These are phyloP conservation scores for Peribatodes rhomboidaria DNA, from an alignment of 2,888 invertebrate genomes.

Conservation along the genomic window DNA sequence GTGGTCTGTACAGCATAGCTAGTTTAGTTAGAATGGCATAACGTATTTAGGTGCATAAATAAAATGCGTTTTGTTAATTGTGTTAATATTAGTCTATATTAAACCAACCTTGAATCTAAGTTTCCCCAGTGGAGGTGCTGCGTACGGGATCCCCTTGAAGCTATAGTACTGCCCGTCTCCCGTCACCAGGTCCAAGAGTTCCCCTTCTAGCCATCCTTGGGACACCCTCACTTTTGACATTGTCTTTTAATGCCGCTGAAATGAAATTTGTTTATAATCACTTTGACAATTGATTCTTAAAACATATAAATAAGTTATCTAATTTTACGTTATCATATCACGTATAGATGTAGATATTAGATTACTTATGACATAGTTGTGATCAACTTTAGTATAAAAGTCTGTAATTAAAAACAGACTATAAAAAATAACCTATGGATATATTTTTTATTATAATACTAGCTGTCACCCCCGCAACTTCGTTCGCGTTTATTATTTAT, in stretches of 20 bases:
- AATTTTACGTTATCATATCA: not conserved
- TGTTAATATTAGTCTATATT: not conserved
- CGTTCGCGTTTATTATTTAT: no score
- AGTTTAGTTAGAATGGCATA: no score
- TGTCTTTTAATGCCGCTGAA: not conserved
- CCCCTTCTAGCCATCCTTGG: slow-evolving; percentile 40
- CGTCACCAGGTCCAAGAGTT: slow-evolving; percentile 21
- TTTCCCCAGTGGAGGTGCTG: slow-evolving; percentile 77
- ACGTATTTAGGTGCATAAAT: no score
- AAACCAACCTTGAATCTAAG: slow-evolving; percentile 71
- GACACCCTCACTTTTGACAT: slow-evolving; percentile 36
- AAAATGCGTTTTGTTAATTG: not conserved
- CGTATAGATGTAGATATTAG: not conserved
- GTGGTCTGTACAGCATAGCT: not conserved
- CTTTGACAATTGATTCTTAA: not conserved
- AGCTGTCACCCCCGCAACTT: no score
- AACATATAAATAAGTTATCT: not conserved
- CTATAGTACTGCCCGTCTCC: slow-evolving; percentile 53
- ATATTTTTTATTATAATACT: no score
- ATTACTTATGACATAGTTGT: not conserved
- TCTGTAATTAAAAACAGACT: no score
- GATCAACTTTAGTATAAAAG: no score
- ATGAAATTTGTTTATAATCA: not conserved
- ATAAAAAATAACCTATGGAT: no score
- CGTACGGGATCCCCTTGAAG: slow-evolving; percentile 82